These are phyloP conservation scores for Ormia ochracea DNA, from an alignment of 2,888 invertebrate species.

Conservation along the genomic window DNA sequence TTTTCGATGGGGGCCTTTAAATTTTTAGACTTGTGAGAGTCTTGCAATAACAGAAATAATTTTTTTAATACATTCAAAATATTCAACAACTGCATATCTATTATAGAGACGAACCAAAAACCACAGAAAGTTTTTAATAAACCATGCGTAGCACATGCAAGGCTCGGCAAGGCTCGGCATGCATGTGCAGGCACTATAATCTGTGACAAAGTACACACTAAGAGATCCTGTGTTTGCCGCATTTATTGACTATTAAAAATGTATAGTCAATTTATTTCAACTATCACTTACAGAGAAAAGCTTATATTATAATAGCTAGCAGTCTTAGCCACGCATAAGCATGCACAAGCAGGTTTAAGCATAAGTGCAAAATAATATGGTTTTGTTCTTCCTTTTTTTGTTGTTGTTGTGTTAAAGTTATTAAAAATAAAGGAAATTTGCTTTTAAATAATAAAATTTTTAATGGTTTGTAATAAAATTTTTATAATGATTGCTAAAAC, in stretches of 20 bases:
- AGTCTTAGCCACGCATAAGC: background rate
- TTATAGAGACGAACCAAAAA: too few relatives aligned
- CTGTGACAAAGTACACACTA: background rate
- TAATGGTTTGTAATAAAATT: background rate
- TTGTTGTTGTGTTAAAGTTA: background rate
- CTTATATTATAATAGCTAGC: background rate
- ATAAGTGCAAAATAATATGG: background rate
- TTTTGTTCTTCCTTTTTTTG: too few relatives aligned
- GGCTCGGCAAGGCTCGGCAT: too few relatives aligned
- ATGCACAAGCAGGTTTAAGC: conserved; percentile 4
- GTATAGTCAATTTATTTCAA: conserved; percentile 32
- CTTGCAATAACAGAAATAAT: too few relatives aligned
- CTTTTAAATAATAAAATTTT: background rate
- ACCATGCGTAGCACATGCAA: too few relatives aligned
- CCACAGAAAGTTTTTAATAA: too few relatives aligned
- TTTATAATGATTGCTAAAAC: background rate
- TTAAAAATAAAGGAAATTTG: background rate
- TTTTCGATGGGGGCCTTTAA: too few relatives aligned
- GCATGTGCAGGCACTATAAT: background rate
- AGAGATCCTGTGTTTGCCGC: background rate
- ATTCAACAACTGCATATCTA: too few relatives aligned
- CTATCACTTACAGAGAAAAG: conserved; percentile 5
- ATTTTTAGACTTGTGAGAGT: too few relatives aligned
- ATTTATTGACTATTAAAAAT: conserved; percentile 15
- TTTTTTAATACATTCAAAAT: too few relatives aligned